These are phyloP conservation scores for Bathynomus jamesi DNA, from an alignment of 1,140 invertebrate species.

Conservation along the genomic window DNA sequence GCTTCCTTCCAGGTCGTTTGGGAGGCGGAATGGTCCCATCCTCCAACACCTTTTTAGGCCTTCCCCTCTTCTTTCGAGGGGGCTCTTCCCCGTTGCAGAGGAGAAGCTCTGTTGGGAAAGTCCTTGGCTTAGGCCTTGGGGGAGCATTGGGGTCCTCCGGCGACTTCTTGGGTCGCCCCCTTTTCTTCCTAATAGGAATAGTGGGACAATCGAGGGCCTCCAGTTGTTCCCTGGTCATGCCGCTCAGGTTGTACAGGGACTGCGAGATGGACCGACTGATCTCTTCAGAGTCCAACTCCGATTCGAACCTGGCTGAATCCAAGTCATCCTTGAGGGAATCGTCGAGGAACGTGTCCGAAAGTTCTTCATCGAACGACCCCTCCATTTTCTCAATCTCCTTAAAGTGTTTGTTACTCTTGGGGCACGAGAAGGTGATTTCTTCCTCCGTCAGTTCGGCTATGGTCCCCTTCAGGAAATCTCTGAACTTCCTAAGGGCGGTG, in stretches of 20 bases:
- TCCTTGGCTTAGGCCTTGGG: constrained; percentile 37
- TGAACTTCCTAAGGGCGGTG: constrained; percentile 86
- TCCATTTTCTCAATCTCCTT: constrained; percentile 51
- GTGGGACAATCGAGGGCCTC: constrained; percentile 31
- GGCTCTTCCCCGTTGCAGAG: constrained; percentile 40
- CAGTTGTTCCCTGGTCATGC: constrained; percentile 33
- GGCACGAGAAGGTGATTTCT: constrained; percentile 69
- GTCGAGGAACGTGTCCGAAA: neutral
- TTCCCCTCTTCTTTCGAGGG: constrained; percentile 65
- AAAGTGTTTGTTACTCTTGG: constrained; percentile 24
- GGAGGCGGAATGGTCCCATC: constrained; percentile 45
- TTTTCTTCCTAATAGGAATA: constrained; percentile 40
- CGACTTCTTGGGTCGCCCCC: constrained; percentile 40
- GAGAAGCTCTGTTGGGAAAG: constrained; percentile 34
- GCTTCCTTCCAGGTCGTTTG: constrained; percentile 33
- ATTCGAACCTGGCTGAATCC: neutral
- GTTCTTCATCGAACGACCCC: neutral
- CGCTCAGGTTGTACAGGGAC: constrained; percentile 33
- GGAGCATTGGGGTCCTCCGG: constrained; percentile 37
- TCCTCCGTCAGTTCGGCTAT: constrained; percentile 77
- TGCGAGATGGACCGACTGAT: constrained; percentile 14
- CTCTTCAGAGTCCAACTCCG: neutral
- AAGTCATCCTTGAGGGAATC: neutral
- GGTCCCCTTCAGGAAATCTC: constrained; percentile 83
- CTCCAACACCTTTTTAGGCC: constrained; percentile 73